Base-by-base conservation (phyloP, 2,797 vertebrate genomes). In the Carapus acus region DNA sequence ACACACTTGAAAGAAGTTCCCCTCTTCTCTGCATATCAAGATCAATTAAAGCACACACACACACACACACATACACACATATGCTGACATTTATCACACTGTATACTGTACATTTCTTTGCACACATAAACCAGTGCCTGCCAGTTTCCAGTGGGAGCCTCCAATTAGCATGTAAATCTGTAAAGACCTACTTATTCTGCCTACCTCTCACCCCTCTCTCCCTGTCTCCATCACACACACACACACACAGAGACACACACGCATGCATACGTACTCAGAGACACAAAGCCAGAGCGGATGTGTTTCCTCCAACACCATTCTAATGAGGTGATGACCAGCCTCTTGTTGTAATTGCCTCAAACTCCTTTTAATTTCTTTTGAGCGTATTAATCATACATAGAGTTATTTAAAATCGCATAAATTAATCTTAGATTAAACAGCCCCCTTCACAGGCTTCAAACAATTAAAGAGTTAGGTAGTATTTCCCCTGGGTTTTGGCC, bases 401-500 rank as follows among this genome's bases (percentile, higher is more conserved):
- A 94, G 93, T 97, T 98, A 98, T 97, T 98, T 98, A 98, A 98
- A 96, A 96, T 91, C 88, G 91, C 93, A 95, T 94, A 93, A 96
- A 98, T 97, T 96, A 96, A 96, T 96, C 92, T 96, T 94, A 90
- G 91, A 96, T 97, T 96, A 94, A 96, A 89, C 91, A 90, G 90
- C 74, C 89, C 90, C n/a, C 89, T 92, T 97, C 91, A 94, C 91
- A 90, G 91, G 86, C 91, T 91, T 89, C 90, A 92, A 94, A 96
- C 94, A 98, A 94, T 97, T 96, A 96, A 85, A 96, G 92, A 91
- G 92, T 93, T 90, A 91, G 90, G 90, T 94, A 89, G 91, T 89
- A 95, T 95, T 94, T 95, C 94, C 94, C 93, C 85, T 85, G 93
- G 93, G 93, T 91, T 88, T 86, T 83, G 85, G 89, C 84, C 86